Conservation (phyloP, 37 sponge, comb jelly and placozoan genomes). For the Bolinopsis microptera region DNA sequence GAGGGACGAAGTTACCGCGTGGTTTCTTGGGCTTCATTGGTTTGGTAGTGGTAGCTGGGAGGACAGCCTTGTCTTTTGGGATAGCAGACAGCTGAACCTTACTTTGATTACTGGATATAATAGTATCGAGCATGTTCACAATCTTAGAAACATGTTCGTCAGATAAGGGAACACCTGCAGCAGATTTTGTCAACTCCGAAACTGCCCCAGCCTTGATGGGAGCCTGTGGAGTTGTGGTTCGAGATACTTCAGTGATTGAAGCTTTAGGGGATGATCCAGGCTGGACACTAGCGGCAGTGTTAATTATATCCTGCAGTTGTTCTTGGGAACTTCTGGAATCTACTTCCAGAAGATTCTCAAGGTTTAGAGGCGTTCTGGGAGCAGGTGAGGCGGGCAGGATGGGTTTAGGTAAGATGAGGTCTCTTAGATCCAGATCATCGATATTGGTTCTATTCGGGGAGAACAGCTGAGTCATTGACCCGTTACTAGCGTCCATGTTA, state of each 20-base stretch:
- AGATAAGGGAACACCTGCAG: not conserved
- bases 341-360: slow-evolving; percentile 54
- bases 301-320: slow-evolving; percentile 25
- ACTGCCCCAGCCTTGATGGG: not conserved
- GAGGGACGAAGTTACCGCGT: not conserved
- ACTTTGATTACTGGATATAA: slow-evolving; percentile 16
- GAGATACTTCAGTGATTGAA: not conserved
- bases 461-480: not conserved
- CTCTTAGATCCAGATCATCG: slow-evolving; percentile 18
- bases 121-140: not conserved
- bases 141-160: slow-evolving; percentile 1
- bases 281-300: not conserved
- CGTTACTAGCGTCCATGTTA: not conserved
- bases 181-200: not conserved
- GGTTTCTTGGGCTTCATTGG: not conserved
- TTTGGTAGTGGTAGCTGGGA: not conserved
- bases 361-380: slow-evolving; percentile 37
- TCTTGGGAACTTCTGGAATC: not conserved
- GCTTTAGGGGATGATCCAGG: not conserved
- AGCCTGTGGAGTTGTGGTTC: not conserved
- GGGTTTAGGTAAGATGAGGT: not conserved
- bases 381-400: not conserved
- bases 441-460: not conserved
- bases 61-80: not conserved
- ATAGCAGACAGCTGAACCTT: slow-evolving; percentile 57